Base-by-base conservation (phyloP, 2,113 vertebrate genomes). In the Mesembrinibis cayennensis region DNA sequence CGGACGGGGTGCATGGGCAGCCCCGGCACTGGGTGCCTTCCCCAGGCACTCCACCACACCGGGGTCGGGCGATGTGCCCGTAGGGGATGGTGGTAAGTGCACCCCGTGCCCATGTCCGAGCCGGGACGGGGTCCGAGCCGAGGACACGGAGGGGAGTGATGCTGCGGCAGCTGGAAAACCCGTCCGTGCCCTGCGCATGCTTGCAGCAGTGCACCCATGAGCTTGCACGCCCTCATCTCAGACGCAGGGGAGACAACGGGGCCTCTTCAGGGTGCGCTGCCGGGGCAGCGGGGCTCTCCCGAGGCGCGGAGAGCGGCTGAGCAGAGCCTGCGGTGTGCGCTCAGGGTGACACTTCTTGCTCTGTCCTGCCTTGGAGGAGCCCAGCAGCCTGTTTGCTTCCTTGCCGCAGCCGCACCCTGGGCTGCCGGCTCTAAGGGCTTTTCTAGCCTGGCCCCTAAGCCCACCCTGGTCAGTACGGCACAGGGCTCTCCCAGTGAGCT, bases 401-500 rank as follows among this genome's bases (percentile, higher is more conserved):
- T 16, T 47, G 45, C 45, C 25, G 27, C 19, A 12, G 27, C 20
- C 6, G 20, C 22, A 12, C 6, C 2, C 70, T 40, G 45, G 67
- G 27, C 70, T 72, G 36, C 69, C 7, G 95, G 96, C 96, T 97
- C 95, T 94, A 95, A 83, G 97, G 94, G 96, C 96, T 97, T 96
- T 96, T 93, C 97, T 93, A 70, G 95, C 93, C 83, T 88, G 91
- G 49, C 82, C 95, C 93, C 96, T 96, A 89, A 96, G 87, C 85
- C 95, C 76, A 73, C 95, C 95, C 96, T 56, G 96, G 94, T 95
- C 96, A 93, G 91, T 92, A 94, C 81, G 25, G 96, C 95, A 91
- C 96, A 93, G 95, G 95, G 87, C 97, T 97, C 97, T n/a, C 36
- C 95, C 79, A 17, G 93, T 85, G 87, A 89, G 97, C 88, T 95